Evolutionary conservation across 2,888 invertebrate species (phyloP).

Genomic region (Phalera bucephala): DNA sequence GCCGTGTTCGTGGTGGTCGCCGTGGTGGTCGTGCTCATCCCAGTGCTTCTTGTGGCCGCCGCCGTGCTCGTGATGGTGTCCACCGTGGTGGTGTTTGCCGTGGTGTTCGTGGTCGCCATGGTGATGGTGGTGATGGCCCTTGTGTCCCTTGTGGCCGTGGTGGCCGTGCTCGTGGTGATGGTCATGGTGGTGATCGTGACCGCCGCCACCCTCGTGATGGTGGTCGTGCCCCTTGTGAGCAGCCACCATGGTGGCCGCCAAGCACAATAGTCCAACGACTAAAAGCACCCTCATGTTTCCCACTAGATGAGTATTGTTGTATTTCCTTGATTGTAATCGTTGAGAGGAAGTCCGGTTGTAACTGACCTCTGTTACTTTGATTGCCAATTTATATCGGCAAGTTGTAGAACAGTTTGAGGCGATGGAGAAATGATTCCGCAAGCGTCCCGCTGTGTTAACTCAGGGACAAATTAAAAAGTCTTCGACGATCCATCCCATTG

Average conservation of each 20-base stretch:
- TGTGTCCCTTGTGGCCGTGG: conserved; percentile 89
- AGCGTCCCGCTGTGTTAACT: conserved; percentile 4
- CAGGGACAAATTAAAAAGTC: conserved; percentile 5
- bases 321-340: conserved; percentile 7
- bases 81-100: conserved; percentile 88
- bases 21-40: conserved; percentile 88
- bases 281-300: conserved; percentile 58
- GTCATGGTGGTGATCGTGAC: neutral
- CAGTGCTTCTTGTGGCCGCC: conserved; percentile 92
- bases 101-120: conserved; percentile 89
- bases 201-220: conserved; percentile 1
- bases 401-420: conserved; percentile 1
- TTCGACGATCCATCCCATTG: neutral
- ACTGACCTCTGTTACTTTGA: conserved; percentile 15
- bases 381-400: conserved; percentile 64
- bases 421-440: conserved; percentile 7
- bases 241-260: conserved; percentile 14
- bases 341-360: conserved; percentile 16
- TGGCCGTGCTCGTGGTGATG: conserved; percentile 85
- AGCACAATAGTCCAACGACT: conserved; percentile 55
- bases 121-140: conserved; percentile 88
- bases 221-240: neutral
- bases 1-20: conserved; percentile 88
- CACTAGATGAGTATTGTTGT: conserved; percentile 2
- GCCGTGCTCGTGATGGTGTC: conserved; percentile 88